Conservation (phyloP, 2,888 invertebrate genomes). For the Pardosa pseudoannulata region DNA sequence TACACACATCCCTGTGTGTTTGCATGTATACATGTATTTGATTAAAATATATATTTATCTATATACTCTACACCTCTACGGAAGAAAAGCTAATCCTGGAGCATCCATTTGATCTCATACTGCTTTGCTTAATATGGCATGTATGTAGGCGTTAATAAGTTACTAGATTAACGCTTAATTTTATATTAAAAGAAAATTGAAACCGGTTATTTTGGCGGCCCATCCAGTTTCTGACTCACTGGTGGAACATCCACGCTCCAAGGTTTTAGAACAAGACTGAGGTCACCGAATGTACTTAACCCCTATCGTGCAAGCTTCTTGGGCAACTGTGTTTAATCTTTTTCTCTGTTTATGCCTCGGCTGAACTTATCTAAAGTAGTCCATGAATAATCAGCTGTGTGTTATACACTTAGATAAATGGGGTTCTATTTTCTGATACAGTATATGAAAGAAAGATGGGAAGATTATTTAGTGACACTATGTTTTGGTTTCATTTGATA, state of each 20-base stretch:
- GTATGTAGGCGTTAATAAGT: too few species aligned
- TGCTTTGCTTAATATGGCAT: too few species aligned
- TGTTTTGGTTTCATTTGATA: background rate
- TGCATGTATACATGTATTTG: too few species aligned
- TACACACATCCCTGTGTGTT: too few species aligned
- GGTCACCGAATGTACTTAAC: background rate
- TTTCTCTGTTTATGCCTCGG: background rate
- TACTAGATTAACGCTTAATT: too few species aligned
- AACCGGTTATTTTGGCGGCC: background rate
- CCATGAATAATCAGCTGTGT: background rate
- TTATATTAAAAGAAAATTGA: too few species aligned
- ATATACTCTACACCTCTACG: too few species aligned
- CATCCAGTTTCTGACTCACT: background rate
- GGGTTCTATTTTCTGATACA: background rate
- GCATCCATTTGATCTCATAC: too few species aligned
- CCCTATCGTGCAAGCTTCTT: background rate
- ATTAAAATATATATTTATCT: too few species aligned
- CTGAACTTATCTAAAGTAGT: background rate
- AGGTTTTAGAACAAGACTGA: background rate
- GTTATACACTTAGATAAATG: background rate
- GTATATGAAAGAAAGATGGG: background rate
- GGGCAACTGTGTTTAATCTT: background rate
- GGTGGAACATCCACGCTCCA: background rate
- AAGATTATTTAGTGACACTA: background rate
- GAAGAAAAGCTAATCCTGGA: too few species aligned